Evolutionary conservation across 2,113 vertebrate genomes (phyloP).

Genomic region (Gyps fulvus): DNA sequence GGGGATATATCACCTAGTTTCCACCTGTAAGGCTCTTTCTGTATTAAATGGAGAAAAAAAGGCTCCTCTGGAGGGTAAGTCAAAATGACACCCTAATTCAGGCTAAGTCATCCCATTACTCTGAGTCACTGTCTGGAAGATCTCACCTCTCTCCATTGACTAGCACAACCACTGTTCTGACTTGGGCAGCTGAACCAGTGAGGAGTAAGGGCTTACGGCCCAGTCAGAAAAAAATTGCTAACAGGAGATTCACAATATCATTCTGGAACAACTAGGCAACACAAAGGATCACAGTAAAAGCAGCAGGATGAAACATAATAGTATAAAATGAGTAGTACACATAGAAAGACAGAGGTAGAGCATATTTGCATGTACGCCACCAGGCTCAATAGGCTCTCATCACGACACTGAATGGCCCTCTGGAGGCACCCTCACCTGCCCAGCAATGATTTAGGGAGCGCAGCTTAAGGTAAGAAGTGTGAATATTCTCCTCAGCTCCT

Average conservation of each 20-base stretch:
- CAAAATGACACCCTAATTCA: neutral
- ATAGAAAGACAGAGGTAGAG: neutral
- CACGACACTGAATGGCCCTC: neutral
- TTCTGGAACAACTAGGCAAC: neutral
- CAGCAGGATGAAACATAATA: neutral
- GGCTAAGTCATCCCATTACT: neutral
- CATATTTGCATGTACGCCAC: neutral
- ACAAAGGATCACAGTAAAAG: neutral
- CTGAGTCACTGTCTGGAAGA: neutral
- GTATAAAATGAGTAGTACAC: neutral
- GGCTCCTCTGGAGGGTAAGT: neutral
- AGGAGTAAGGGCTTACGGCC: neutral
- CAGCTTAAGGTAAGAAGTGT: neutral
- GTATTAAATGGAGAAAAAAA: neutral
- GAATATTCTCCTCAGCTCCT: neutral
- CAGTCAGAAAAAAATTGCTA: neutral
- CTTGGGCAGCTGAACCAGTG: neutral
- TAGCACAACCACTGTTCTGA: neutral
- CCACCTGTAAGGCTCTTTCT: neutral
- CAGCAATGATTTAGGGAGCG: neutral
- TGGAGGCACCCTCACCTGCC: neutral
- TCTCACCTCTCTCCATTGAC: neutral
- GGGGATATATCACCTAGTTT: neutral
- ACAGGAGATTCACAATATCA: neutral
- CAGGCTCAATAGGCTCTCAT: neutral